A percentile compares a stretch with the other conserved stretches of the same genome.
Conservation (phyloP, 1,140 invertebrate species). For the Aricia agestis region DNA sequence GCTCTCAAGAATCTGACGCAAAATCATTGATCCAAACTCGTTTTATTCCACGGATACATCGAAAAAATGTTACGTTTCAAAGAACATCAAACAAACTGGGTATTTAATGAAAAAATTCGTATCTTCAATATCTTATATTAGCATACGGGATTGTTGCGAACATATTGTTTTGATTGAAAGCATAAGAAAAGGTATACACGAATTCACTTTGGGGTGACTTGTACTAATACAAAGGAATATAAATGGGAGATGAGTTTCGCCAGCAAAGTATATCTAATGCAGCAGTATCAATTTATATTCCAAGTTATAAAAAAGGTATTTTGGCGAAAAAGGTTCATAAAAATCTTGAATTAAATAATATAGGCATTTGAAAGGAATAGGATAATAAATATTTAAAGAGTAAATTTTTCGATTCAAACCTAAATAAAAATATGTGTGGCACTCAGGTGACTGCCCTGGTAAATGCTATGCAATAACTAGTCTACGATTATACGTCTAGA, state of each 20-base stretch:
- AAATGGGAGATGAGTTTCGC: neutral
- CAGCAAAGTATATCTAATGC: neutral
- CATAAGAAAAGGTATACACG: neutral
- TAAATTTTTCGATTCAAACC: too few relatives aligned
- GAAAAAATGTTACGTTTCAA: neutral
- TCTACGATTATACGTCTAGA: too few relatives aligned
- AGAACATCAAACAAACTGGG: slow-evolving; percentile 2
- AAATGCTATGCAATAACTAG: too few relatives aligned
- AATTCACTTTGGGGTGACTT: neutral
- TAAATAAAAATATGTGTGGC: too few relatives aligned
- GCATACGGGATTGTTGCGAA: neutral
- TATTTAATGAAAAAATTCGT: slow-evolving; percentile 9
- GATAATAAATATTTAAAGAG: too few relatives aligned
- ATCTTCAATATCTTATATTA: slow-evolving; percentile 4
- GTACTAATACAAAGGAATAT: slow-evolving; percentile 1
- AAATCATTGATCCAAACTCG: neutral
- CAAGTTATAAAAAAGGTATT: neutral
- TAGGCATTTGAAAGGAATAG: neutral
- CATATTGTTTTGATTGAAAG: slow-evolving; percentile 13
- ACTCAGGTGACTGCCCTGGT: too few relatives aligned
- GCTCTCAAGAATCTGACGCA: neutral
- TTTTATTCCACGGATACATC: neutral
- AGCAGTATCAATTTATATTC: neutral
- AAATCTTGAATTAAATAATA: neutral
- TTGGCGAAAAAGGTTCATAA: neutral